phyloP scores from a whole-genome alignment of 2,113 vertebrate species.

The Ictalurus punctatus region DNA sequence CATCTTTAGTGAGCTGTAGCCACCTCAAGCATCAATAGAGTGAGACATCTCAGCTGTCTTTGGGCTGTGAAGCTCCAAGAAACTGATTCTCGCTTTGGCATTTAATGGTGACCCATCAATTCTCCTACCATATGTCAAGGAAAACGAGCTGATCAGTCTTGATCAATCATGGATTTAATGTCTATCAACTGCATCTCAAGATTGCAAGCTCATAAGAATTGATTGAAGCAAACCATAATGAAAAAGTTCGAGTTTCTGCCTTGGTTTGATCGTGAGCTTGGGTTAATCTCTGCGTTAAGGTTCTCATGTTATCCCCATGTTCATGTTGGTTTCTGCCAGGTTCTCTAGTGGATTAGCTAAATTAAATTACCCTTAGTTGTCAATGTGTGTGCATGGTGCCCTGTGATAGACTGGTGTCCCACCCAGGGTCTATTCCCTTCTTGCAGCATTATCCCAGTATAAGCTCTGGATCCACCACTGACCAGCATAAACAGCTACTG shows the following conservation, averaged over 20 bases:
- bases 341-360: neutral
- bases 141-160: conserved; percentile 61
- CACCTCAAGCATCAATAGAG: conserved; percentile 65
- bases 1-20: conserved; percentile 69
- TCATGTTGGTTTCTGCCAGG: neutral
- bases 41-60: conserved; percentile 65
- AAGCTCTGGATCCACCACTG: neutral
- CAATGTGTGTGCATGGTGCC: neutral
- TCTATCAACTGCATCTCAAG: conserved; percentile 28
- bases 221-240: neutral
- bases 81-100: conserved; percentile 54
- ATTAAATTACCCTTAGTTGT: neutral
- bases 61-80: conserved; percentile 54
- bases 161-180: conserved; percentile 70
- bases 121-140: conserved; percentile 54
- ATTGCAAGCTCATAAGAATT: neutral
- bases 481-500: neutral
- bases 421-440: neutral
- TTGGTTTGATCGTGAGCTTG: neutral
- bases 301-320: neutral
- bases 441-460: neutral
- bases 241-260: neutral
- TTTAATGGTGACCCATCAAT: conserved; percentile 50
- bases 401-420: neutral
- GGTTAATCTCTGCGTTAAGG: neutral